Conservation (phyloP, 1,140 invertebrate genomes). For the Eciton burchellii region DNA sequence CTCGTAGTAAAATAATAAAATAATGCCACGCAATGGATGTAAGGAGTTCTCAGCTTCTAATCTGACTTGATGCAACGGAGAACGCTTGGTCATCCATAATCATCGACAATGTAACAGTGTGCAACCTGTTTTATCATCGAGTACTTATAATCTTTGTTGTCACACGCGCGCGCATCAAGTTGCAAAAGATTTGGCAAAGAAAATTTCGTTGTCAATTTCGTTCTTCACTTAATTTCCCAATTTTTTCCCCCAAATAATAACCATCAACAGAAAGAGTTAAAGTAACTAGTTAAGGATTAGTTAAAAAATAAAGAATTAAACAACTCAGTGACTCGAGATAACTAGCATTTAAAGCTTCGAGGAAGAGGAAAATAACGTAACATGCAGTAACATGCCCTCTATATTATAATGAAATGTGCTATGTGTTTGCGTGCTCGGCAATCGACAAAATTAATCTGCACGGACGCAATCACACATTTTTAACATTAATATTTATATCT, state of each 20-base stretch:
- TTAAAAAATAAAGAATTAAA: too few relatives aligned
- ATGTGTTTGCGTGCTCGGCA: too few relatives aligned
- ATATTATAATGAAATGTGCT: too few relatives aligned
- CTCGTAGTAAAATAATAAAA: conserved; percentile 22
- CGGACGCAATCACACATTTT: too few relatives aligned
- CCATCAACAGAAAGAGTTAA: too few relatives aligned
- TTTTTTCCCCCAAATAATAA: too few relatives aligned
- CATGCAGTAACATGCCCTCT: too few relatives aligned
- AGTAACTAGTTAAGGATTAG: too few relatives aligned
- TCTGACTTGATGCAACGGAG: background rate
- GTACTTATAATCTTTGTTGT: background rate
- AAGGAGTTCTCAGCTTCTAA: conserved; percentile 8
- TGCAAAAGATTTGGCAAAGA: background rate
- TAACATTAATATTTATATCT: background rate
- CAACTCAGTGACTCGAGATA: too few relatives aligned
- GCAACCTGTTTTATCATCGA: background rate
- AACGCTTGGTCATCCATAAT: conserved; percentile 15
- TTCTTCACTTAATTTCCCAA: background rate
- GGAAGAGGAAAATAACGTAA: too few relatives aligned
- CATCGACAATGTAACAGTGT: conserved; percentile 1
- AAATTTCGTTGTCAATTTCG: conserved; percentile 7
- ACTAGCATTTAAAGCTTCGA: too few relatives aligned
- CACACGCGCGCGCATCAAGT: background rate
- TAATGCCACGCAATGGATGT: background rate
- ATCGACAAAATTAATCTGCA: too few relatives aligned